Base-by-base conservation (phyloP, 2,888 invertebrate species). In the Tryphoninae sp. region DNA sequence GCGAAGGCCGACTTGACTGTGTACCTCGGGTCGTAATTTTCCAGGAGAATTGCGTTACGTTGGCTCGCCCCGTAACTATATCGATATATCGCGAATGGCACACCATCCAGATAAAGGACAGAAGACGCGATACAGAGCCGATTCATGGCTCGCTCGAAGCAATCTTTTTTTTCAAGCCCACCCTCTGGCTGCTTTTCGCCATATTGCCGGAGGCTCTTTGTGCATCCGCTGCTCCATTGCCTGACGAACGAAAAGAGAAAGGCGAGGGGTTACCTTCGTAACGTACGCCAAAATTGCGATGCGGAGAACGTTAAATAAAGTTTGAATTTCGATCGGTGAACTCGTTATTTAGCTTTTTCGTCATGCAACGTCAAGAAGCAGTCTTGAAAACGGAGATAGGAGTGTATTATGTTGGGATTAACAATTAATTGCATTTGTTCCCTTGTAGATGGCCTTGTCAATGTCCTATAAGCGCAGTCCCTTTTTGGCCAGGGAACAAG, bases 1-100 rank as follows among this genome's bases (percentile, higher is more conserved):
- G 71, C 55, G 53, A 72, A 78, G 75, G 61, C 67, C 58, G 33
- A 59, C 42, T 71, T 53, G 51, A 78, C 64, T 64, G 71, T 58
- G 59, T 26, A 51, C 45, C 33, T 33, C 33, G 33, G 82, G 79
- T 74, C 85, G 87, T 88, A 88, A 89, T 88, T 88, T 87, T 85
- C 74, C 81, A 81, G 62, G 83, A 84, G 80, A 89, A 89, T 89
- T 88, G 84, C 85, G 85, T 89, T 88, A 88, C 84, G 80, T 77
- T 74, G 72, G 81, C 78, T 55, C 67, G 55, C 69, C 49, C 74
- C 51, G 67, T 81, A 83, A 80, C 80, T 84, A 84, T 83, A 83
- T 84, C 83, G 83, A 86, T 85, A 82, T 81, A 79, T 59, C 58
- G 33, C 33, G 51, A 49, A 40, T 9, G 40, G 11, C 33, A 77